Percentiles rank a stretch among this genome's conserved stretches.
Evolutionary conservation across 2,797 vertebrate species (phyloP).

Genomic region (Anas acuta): DNA sequence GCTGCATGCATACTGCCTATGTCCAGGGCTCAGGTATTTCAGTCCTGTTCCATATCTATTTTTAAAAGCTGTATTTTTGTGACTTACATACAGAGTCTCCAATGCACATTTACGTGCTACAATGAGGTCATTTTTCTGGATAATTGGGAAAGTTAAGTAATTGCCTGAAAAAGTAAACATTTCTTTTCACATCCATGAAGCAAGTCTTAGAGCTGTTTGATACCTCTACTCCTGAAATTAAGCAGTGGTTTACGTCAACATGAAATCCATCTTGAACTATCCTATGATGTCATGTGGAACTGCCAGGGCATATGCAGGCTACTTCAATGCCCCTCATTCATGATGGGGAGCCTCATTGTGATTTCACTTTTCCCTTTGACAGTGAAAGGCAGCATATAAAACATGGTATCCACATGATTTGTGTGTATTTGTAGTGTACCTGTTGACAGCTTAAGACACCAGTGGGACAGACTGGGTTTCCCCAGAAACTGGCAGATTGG

Average conservation of each 20-base stretch:
- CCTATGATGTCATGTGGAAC: constrained; percentile 71
- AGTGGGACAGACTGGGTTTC: neutral
- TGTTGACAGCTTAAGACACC: constrained; percentile 60
- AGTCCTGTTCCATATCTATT: constrained; percentile 21
- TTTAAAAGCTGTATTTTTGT: constrained; percentile 51
- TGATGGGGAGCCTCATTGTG: constrained; percentile 53
- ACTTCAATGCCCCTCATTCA: constrained; percentile 76
- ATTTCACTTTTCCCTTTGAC: constrained; percentile 70
- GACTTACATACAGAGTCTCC: constrained; percentile 45
- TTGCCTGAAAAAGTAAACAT: constrained; percentile 78
- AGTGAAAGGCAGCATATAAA: constrained; percentile 55
- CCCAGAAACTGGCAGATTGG: neutral
- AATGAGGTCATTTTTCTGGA: constrained; percentile 76
- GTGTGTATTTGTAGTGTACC: constrained; percentile 49
- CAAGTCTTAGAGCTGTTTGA: constrained; percentile 68
- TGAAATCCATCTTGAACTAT: constrained; percentile 74
- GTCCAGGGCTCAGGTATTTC: neutral
- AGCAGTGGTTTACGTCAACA: constrained; percentile 65
- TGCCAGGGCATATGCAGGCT: constrained; percentile 6
- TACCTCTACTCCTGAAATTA: constrained; percentile 65
- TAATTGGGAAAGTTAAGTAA: constrained; percentile 77
- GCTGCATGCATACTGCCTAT: neutral
- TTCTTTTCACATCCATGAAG: constrained; percentile 66
- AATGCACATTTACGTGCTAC: constrained; percentile 53
- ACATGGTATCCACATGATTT: constrained; percentile 61